Conservation (phyloP, 1,140 invertebrate genomes). For the Formica selysi region DNA sequence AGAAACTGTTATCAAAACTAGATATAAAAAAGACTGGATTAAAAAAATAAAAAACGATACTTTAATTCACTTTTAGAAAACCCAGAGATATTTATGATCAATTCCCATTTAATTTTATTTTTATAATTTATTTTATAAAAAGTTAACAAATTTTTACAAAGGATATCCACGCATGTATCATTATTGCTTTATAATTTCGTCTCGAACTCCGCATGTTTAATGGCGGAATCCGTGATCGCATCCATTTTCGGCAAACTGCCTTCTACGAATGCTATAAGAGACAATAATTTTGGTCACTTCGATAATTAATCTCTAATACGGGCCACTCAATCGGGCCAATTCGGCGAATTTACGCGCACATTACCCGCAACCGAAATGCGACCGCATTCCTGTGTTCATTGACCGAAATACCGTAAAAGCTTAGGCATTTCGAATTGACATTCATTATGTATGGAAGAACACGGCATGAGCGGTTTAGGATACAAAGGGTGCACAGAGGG, state of each 20-base stretch:
- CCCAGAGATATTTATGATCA: background rate
- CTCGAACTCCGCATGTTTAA: background rate
- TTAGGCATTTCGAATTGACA: conserved; percentile 59
- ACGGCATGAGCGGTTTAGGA: conserved; percentile 51
- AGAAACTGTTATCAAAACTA: no score
- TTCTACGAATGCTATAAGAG: background rate
- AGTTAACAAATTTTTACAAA: background rate
- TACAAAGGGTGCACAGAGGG: background rate
- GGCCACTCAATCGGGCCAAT: conserved; percentile 5
- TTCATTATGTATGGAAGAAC: conserved; percentile 79
- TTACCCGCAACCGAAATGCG: conserved; percentile 27
- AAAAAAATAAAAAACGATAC: no score
- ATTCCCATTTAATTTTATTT: conserved; percentile 14
- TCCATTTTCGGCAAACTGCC: background rate
- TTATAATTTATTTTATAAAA: background rate
- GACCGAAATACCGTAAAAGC: conserved; percentile 72
- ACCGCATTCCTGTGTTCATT: conserved; percentile 62
- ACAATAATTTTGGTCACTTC: conserved; percentile 3
- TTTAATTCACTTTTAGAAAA: no score
- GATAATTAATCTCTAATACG: conserved; percentile 20
- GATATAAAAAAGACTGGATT: no score
- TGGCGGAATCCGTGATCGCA: background rate
- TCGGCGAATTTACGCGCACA: conserved; percentile 44
- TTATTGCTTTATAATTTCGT: background rate
- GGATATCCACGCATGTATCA: background rate